A percentile compares a stretch with the other conserved stretches of the same genome.
These are phyloP conservation scores for Odocoileus virginianus DNA, from an alignment of 2,113 vertebrate species.

Conservation along the genomic window DNA sequence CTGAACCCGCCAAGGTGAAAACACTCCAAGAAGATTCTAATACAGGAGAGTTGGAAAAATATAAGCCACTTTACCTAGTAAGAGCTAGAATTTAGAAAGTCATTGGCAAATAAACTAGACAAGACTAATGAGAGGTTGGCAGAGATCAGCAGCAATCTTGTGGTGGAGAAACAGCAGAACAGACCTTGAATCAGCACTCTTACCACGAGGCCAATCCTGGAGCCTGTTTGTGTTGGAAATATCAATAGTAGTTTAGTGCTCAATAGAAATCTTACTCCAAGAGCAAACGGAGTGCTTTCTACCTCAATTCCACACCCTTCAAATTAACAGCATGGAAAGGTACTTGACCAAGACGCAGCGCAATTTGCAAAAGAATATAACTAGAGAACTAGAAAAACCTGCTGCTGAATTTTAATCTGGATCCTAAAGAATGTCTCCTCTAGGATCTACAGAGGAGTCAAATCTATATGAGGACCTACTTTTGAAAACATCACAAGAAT, in stretches of 20 bases:
- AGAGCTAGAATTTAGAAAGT: conserved; percentile 85
- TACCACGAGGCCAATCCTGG: conserved; percentile 76
- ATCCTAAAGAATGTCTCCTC: neutral
- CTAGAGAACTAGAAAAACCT: neutral
- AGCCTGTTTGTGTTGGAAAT: conserved; percentile 77
- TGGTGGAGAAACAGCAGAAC: conserved; percentile 82
- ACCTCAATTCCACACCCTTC: neutral
- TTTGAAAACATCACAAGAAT: neutral
- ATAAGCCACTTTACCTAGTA: conserved; percentile 86
- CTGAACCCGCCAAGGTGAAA: conserved; percentile 83
- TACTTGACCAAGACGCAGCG: conserved; percentile 87
- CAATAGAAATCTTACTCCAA: neutral
- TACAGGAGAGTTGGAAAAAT: conserved; percentile 84
- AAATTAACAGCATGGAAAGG: conserved; percentile 36
- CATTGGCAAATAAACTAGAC: conserved; percentile 85
- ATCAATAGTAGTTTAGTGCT: conserved; percentile 71
- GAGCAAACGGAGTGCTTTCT: neutral
- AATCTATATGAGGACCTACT: neutral
- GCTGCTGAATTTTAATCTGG: neutral
- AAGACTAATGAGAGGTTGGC: conserved; percentile 86
- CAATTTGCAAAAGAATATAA: neutral
- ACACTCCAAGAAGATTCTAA: conserved; percentile 81
- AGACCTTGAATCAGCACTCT: conserved; percentile 53
- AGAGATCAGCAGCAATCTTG: conserved; percentile 84
- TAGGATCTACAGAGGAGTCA: neutral